Evolutionary conservation across 2,888 invertebrate genomes (phyloP).

Genomic region (Chromoteleia sp.): DNA sequence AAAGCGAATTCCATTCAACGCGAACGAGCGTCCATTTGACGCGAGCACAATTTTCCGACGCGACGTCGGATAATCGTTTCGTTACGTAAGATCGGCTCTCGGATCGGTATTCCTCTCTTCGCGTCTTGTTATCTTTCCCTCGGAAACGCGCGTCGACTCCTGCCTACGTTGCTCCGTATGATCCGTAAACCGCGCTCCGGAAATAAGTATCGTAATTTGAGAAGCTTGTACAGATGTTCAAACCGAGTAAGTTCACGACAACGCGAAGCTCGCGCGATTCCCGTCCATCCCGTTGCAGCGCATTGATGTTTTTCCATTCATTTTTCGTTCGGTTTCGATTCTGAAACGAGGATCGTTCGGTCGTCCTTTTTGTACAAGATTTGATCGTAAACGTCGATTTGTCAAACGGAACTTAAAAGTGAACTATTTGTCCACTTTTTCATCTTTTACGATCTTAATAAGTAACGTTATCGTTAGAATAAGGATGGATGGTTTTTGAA

Average conservation of each 20-base stretch:
- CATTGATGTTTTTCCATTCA: not conserved
- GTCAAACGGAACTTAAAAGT: too few species aligned
- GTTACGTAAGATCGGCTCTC: too few species aligned
- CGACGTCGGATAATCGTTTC: slow-evolving; percentile 10
- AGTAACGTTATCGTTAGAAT: too few species aligned
- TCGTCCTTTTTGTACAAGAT: too few species aligned
- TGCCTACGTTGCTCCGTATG: slow-evolving; percentile 63
- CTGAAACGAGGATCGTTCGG: too few species aligned
- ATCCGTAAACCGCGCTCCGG: slow-evolving; percentile 67
- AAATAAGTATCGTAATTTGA: slow-evolving; percentile 72
- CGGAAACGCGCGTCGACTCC: slow-evolving; percentile 54
- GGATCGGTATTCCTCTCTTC: not conserved
- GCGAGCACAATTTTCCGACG: too few species aligned
- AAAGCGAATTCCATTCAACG: not conserved
- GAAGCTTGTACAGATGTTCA: slow-evolving; percentile 72
- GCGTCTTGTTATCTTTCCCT: slow-evolving; percentile 29
- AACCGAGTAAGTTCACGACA: slow-evolving; percentile 63
- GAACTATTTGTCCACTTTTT: too few species aligned
- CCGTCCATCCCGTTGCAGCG: slow-evolving; percentile 21
- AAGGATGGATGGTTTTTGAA: too few species aligned
- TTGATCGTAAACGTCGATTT: too few species aligned
- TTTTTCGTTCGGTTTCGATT: too few species aligned
- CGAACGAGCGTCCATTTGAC: too few species aligned
- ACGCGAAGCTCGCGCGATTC: slow-evolving; percentile 37
- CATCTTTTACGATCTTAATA: too few species aligned